These are phyloP conservation scores for Tiliqua scincoides DNA, from an alignment of 2,113 vertebrate species.

Conservation along the genomic window DNA sequence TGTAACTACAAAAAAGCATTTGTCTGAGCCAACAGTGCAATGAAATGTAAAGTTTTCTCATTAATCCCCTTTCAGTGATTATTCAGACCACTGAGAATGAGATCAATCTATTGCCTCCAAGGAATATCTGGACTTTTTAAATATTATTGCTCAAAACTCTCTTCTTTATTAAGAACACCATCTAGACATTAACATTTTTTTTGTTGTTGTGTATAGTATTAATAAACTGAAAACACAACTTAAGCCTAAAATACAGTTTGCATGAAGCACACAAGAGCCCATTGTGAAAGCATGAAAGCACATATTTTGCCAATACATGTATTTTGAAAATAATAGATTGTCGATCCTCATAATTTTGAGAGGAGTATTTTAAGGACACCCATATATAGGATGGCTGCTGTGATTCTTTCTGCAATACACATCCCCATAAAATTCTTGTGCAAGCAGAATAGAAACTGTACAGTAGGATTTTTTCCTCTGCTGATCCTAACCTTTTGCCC, in stretches of 20 bases:
- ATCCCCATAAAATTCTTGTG: not conserved
- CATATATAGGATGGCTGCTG: not conserved
- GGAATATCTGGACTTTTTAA: not conserved
- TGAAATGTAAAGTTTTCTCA: not conserved
- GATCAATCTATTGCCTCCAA: not conserved
- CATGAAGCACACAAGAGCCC: not conserved
- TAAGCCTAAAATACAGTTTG: not conserved
- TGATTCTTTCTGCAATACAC: not conserved
- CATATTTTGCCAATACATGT: not conserved
- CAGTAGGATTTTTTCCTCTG: not conserved
- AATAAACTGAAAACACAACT: not conserved
- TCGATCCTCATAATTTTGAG: not conserved
- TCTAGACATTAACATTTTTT: not conserved
- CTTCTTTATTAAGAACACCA: not conserved
- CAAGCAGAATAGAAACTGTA: not conserved
- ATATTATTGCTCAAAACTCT: not conserved
- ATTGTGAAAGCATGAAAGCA: conserved; percentile 1
- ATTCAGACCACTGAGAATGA: not conserved
- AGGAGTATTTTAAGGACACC: not conserved
- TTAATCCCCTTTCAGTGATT: not conserved
- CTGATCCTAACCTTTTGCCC: not conserved
- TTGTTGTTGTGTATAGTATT: not conserved
- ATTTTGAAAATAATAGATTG: not conserved
- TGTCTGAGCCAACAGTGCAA: not conserved
- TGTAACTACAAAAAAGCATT: conserved; percentile 33